A percentile compares a stretch with the other conserved stretches of the same genome.
These are phyloP conservation scores for Aelia acuminata DNA, from an alignment of 2,888 invertebrate species.

Conservation along the genomic window DNA sequence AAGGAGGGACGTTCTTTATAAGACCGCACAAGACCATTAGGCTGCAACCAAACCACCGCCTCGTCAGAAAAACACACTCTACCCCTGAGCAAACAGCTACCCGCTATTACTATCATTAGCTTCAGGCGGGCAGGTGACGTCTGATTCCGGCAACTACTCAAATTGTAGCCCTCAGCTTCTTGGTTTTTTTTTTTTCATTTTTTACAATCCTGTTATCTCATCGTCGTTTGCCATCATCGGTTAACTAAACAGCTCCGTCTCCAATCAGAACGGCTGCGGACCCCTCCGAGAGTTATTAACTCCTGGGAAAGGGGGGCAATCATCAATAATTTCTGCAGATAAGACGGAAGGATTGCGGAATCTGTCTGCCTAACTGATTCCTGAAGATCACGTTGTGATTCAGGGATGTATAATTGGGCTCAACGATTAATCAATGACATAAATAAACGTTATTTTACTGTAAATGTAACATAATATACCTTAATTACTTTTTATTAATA, in stretches of 20 bases:
- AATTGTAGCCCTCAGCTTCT: constrained; percentile 41
- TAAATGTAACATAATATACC: no score
- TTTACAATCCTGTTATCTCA: constrained; percentile 46
- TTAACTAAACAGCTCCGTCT: constrained; percentile 36
- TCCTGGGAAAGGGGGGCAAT: background rate
- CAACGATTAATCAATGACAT: background rate
- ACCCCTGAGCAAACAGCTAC: constrained; percentile 23
- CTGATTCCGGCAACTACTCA: constrained; percentile 46
- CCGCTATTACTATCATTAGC: constrained; percentile 46
- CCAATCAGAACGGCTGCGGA: background rate
- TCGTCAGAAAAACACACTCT: constrained; percentile 48
- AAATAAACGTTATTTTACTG: background rate
- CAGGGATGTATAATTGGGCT: background rate
- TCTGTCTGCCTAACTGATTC: background rate
- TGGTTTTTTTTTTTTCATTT: background rate
- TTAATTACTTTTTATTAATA: no score
- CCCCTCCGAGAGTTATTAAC: constrained; percentile 26
- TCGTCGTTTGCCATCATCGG: constrained; percentile 47
- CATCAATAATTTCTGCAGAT: constrained; percentile 40
- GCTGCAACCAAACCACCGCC: constrained; percentile 34
- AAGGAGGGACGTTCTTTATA: constrained; percentile 39
- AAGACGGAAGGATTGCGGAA: constrained; percentile 12
- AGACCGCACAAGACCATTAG: constrained; percentile 45
- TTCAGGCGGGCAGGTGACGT: constrained; percentile 16
- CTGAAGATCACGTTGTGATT: background rate